A percentile compares a stretch with the other conserved stretches of the same genome.
Conservation (phyloP, 2,797 vertebrate species). For the Pseudochaenichthys georgianus region DNA sequence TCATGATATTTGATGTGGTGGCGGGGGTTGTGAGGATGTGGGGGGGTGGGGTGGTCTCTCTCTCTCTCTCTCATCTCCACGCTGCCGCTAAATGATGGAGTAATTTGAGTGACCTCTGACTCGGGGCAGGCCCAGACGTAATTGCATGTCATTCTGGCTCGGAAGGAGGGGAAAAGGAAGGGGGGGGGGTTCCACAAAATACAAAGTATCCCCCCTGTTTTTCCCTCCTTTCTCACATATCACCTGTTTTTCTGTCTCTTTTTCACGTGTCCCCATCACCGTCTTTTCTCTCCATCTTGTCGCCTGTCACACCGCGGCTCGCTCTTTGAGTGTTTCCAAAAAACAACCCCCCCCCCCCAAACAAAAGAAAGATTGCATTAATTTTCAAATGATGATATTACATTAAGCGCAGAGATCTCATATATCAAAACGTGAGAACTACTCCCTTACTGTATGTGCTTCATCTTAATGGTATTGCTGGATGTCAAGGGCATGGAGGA, state of each 20-base stretch:
- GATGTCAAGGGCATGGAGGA: conserved; percentile 99
- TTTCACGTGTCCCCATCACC: conserved; percentile 68
- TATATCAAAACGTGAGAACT: conserved; percentile 94
- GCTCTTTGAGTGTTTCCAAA: conserved; percentile 40
- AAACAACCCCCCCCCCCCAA: conserved; percentile 80
- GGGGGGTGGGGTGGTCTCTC: conserved; percentile 84
- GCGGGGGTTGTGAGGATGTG: conserved; percentile 83
- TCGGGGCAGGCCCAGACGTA: conserved; percentile 91
- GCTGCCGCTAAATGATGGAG: conserved; percentile 95
- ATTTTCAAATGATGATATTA: conserved; percentile 99
- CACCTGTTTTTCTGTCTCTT: conserved; percentile 35
- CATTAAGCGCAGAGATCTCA: conserved; percentile 94
- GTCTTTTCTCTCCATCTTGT: conserved; percentile 20
- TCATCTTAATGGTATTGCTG: conserved; percentile 99
- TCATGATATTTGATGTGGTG: conserved; percentile 94
- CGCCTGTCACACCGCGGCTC: conserved; percentile 17
- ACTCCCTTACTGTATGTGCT: conserved; percentile 96
- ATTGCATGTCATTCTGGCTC: conserved; percentile 94
- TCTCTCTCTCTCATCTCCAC: conserved; percentile 87
- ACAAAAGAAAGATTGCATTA: conserved; percentile 99
- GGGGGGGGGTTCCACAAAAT: conserved; percentile 22
- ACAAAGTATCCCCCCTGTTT: conserved; percentile 30
- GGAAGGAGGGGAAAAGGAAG: conserved; percentile 4
- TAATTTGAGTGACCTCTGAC: conserved; percentile 97
- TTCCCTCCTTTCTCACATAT: conserved; percentile 27